These are phyloP conservation scores for Blera fallax DNA, from an alignment of 2,888 invertebrate genomes.

Conservation along the genomic window DNA sequence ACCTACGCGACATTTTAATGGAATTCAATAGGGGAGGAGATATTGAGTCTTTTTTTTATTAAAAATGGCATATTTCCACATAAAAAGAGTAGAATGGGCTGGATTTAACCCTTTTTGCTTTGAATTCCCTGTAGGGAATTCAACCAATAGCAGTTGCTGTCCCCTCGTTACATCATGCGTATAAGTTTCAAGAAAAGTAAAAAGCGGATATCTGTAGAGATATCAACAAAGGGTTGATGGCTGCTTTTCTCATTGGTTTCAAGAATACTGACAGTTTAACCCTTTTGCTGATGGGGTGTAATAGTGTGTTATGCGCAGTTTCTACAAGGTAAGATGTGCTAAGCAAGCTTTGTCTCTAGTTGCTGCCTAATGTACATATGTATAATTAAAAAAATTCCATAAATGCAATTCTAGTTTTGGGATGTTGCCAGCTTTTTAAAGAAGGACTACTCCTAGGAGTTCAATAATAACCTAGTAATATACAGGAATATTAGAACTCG, in stretches of 20 bases:
- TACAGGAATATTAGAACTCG: too few species aligned
- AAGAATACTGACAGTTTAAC: neutral
- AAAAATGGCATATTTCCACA: neutral
- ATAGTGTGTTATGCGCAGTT: neutral
- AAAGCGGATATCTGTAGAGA: neutral
- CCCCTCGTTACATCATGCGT: slow-evolving; percentile 11
- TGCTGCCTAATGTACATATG: neutral
- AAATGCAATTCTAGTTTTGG: too few species aligned
- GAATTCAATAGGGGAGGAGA: neutral
- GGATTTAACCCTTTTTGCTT: slow-evolving; percentile 30
- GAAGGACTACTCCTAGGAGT: too few species aligned
- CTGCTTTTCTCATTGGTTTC: slow-evolving; percentile 9
- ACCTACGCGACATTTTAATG: neutral
- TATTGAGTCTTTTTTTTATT: neutral
- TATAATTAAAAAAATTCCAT: too few species aligned
- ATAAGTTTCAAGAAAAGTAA: neutral
- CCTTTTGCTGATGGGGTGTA: neutral
- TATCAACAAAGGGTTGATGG: slow-evolving; percentile 2
- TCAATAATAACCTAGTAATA: too few species aligned
- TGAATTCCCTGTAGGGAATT: neutral
- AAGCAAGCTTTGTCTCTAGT: neutral
- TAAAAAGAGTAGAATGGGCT: neutral
- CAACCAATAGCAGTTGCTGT: slow-evolving; percentile 26
- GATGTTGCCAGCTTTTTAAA: too few species aligned
- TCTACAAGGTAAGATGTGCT: neutral